These are phyloP conservation scores for Lethenteron camtschaticum DNA, from an alignment of 2,113 vertebrate species.

Conservation along the genomic window DNA sequence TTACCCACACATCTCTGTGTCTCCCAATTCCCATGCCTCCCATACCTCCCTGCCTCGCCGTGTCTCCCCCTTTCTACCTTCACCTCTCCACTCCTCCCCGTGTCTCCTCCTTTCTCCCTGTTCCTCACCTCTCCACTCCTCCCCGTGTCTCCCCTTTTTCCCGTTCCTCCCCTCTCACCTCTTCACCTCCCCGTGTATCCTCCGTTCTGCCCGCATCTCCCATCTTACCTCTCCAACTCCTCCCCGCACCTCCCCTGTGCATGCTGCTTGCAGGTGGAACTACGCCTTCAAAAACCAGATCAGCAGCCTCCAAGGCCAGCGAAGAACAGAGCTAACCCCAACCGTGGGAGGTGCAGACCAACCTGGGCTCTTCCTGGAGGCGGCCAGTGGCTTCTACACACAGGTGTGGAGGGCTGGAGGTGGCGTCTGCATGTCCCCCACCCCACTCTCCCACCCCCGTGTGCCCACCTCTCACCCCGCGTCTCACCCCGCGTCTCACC, in stretches of 20 bases:
- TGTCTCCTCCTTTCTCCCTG: not conserved
- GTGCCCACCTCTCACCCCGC: too few relatives aligned
- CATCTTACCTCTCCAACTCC: not conserved
- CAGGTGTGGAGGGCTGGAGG: conserved; percentile 30
- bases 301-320: conserved; percentile 95
- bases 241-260: not conserved
- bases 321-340: conserved; percentile 94
- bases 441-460: too few relatives aligned
- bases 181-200: not conserved
- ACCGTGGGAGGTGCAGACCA: conserved; percentile 96
- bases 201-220: not conserved
- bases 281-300: conserved; percentile 99
- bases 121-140: not conserved
- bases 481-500: too few relatives aligned
- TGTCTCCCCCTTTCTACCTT: too few relatives aligned
- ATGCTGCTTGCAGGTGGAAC: conserved; percentile 69
- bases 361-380: conserved; percentile 87
- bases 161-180: not conserved
- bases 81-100: not conserved
- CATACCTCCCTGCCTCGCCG: not conserved
- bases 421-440: too few relatives aligned
- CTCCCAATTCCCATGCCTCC: not conserved
- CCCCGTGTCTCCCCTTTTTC: not conserved
- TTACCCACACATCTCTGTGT: not conserved
- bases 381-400: conserved; percentile 96